Evolutionary conservation across 2,888 invertebrate genomes (phyloP), one percentile per base, ranked within the genome.

Genomic region (Pollenia labialis): DNA sequence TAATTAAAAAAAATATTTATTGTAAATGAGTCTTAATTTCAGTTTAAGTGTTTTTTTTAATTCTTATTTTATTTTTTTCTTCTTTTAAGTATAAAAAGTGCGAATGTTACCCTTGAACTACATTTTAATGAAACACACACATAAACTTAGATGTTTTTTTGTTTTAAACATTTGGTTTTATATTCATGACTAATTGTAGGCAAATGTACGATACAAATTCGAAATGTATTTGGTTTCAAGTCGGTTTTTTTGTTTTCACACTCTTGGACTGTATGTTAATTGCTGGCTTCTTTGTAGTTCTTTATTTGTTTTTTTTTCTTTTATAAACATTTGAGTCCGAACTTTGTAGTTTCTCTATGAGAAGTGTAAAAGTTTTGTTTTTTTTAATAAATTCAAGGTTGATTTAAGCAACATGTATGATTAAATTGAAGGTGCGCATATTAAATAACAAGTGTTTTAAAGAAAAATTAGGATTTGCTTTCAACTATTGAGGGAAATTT

Each of bases 91-190:
- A 85, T 48, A 79, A 80, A 81, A 81, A 84, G 84, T 87, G 84
- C 84, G 77, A 87, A 69, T 87, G 71, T 50, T 74, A 74, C 42
- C 87, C 87, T 87, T 87, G 87, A 87, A 81, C 87, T 69, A 84
- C 74, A 87, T 87, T 84, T 58, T 23, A 52, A 71, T 64, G 46
- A 58, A 52, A 74, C 46, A 18, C 18, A 66, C n/a, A 52, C n/a
- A 74, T 42, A 74, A 56, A 56, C 48, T 72, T 80, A 64, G 60
- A 60, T 62, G n/a, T 66, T 50, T 52, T 52, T 46, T 18, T 81
- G 14, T 14, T 6, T 62, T 10, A 9, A 16, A 42, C 23, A 48
- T 72, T 81, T 58, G 32, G n/a, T 71, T 48, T 42, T 62, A 32
- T 54, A 60, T 58, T 54, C 46, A 80, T 72, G 64, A 72, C 66